A percentile compares a stretch with the other conserved stretches of the same genome.
phyloP scores from a whole-genome alignment of 2,888 invertebrate genomes.

The Onthophagus sagittarius region DNA sequence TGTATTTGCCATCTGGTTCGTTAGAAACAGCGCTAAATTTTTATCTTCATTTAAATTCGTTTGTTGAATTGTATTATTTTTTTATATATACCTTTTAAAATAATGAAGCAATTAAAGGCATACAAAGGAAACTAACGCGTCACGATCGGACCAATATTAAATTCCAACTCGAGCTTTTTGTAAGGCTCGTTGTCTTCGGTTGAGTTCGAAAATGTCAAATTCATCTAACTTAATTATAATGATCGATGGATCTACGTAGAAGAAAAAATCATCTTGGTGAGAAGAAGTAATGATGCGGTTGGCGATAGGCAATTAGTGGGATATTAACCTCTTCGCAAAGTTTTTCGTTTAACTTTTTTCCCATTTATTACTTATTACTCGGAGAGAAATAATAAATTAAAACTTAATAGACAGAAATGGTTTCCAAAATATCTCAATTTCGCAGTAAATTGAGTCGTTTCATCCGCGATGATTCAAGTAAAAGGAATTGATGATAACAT shows the following conservation, averaged over 20 bases:
- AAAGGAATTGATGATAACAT: neutral
- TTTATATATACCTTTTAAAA: neutral
- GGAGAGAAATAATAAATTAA: too few species aligned
- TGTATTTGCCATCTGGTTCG: neutral
- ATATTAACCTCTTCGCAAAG: neutral
- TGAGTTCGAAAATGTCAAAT: neutral
- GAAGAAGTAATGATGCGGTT: neutral
- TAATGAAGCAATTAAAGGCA: neutral
- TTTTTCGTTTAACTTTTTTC: neutral
- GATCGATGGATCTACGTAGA: neutral
- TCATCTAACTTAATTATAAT: neutral
- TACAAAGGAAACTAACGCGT: neutral
- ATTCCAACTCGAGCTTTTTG: neutral
- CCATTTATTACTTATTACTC: too few species aligned
- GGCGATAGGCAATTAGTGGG: neutral
- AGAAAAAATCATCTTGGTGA: neutral
- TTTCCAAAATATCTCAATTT: neutral
- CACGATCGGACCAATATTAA: neutral
- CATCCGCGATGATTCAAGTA: neutral
- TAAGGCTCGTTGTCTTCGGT: neutral
- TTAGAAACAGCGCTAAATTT: neutral
- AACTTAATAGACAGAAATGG: too few species aligned
- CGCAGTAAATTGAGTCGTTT: neutral
- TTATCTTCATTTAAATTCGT: neutral
- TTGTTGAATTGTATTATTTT: too few species aligned